A percentile compares a stretch with the other conserved stretches of the same genome.
Evolutionary conservation across 1,140 invertebrate genomes (phyloP).

Genomic region (Coelopa frigida): DNA sequence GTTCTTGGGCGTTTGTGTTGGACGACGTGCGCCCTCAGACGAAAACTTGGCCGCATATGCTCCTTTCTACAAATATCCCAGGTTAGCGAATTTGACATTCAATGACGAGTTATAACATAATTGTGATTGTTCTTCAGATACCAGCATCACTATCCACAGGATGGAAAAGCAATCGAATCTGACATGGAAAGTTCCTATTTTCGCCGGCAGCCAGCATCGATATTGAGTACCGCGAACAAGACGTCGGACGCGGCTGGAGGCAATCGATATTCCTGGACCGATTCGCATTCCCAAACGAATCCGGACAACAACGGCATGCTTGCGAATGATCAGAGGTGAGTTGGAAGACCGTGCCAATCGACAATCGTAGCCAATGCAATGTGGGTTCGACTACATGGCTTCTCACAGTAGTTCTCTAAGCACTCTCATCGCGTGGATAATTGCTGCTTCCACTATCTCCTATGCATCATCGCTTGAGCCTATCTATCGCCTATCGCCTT

Average conservation of each 20-base stretch:
- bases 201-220: conserved; percentile 63
- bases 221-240: conserved; percentile 46
- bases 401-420: too few species aligned
- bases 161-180: conserved; percentile 51
- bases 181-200: conserved; percentile 71
- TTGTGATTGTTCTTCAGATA: conserved; percentile 15
- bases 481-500: too few species aligned
- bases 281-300: too few species aligned
- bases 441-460: too few species aligned
- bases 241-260: conserved; percentile 3
- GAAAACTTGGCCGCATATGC: conserved; percentile 72
- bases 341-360: conserved; percentile 29
- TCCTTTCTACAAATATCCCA: conserved; percentile 63
- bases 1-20: conserved; percentile 76
- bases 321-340: conserved; percentile 5
- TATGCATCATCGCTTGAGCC: too few species aligned
- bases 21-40: conserved; percentile 71
- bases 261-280: conserved; percentile 39
- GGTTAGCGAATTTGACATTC: conserved; percentile 37
- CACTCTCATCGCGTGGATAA: too few species aligned
- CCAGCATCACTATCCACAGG: conserved; percentile 32
- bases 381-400: too few species aligned
- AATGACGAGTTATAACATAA: not conserved
- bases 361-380: not conserved
- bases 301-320: conserved; percentile 6